Percentiles rank a stretch among this genome's conserved stretches.
phyloP scores from a whole-genome alignment of 2,113 vertebrate species.

The Oophaga pumilio region DNA sequence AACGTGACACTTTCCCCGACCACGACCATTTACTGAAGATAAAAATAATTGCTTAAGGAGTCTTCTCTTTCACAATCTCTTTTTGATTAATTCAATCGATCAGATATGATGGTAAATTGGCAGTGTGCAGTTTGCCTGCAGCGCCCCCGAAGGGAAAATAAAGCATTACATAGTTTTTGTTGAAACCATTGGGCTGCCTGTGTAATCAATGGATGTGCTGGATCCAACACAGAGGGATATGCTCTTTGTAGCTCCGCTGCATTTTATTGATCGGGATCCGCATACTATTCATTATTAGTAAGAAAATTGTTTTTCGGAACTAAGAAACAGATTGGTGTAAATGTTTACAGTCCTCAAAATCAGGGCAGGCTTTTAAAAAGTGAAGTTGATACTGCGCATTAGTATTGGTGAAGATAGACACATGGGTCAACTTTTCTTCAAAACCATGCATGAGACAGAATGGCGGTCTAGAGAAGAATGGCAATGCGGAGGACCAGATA shows the following conservation, averaged over 20 bases:
- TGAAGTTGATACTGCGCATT: too few species aligned
- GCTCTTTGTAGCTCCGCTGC: background rate
- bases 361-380: too few species aligned
- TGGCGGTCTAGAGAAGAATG: too few species aligned
- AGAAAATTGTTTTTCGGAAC: too few species aligned
- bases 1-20: background rate
- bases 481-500: too few species aligned
- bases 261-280: background rate
- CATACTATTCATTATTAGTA: too few species aligned
- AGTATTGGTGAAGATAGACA: too few species aligned
- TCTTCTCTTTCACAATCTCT: background rate
- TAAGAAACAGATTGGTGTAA: too few species aligned
- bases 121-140: background rate
- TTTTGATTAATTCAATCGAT: background rate
- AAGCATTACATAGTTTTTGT: background rate
- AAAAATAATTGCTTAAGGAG: background rate
- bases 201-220: background rate
- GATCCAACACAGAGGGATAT: background rate
- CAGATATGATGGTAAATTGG: background rate
- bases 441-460: too few species aligned
- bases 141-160: background rate
- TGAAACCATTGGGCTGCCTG: background rate
- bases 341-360: too few species aligned
- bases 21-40: background rate
- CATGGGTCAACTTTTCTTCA: too few species aligned